Percentiles rank a stretch among this genome's conserved stretches.
Evolutionary conservation across 1,140 invertebrate genomes (phyloP).

Genomic region (Achroia grisella): DNA sequence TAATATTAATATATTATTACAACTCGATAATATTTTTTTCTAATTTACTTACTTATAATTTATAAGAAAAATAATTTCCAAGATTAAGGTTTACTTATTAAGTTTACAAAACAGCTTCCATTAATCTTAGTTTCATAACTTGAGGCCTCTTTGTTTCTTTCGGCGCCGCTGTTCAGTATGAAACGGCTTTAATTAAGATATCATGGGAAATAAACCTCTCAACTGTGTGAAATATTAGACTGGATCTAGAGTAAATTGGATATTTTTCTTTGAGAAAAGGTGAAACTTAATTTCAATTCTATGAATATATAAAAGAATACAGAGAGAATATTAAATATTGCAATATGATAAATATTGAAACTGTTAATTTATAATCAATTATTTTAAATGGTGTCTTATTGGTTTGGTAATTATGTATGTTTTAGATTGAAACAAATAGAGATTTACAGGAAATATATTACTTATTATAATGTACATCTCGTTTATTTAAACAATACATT

Average conservation of each 20-base stretch:
- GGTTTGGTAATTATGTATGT: too few relatives aligned
- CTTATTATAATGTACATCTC: conserved; percentile 6
- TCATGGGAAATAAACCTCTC: conserved; percentile 59
- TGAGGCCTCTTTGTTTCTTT: conserved; percentile 43
- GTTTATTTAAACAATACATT: conserved; percentile 41
- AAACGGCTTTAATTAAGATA: conserved; percentile 62
- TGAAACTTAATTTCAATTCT: conserved; percentile 4
- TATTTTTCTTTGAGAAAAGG: conserved; percentile 24
- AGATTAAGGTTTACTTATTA: conserved; percentile 30
- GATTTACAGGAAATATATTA: too few relatives aligned
- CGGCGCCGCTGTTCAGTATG: conserved; percentile 24
- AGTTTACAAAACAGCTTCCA: conserved; percentile 48
- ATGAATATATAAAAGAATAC: neutral
- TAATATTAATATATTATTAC: too few relatives aligned
- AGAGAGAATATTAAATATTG: too few relatives aligned
- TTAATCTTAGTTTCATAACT: conserved; percentile 62
- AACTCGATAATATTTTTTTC: too few relatives aligned
- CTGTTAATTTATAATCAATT: too few relatives aligned
- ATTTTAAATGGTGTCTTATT: too few relatives aligned
- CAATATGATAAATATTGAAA: too few relatives aligned
- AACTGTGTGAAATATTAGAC: conserved; percentile 45
- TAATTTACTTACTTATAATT: neutral
- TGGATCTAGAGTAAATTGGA: conserved; percentile 30
- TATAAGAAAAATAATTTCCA: conserved; percentile 1
- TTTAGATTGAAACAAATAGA: too few relatives aligned